These are phyloP conservation scores for Amniataba percoides DNA, from an alignment of 2,797 vertebrate species.

Conservation along the genomic window DNA sequence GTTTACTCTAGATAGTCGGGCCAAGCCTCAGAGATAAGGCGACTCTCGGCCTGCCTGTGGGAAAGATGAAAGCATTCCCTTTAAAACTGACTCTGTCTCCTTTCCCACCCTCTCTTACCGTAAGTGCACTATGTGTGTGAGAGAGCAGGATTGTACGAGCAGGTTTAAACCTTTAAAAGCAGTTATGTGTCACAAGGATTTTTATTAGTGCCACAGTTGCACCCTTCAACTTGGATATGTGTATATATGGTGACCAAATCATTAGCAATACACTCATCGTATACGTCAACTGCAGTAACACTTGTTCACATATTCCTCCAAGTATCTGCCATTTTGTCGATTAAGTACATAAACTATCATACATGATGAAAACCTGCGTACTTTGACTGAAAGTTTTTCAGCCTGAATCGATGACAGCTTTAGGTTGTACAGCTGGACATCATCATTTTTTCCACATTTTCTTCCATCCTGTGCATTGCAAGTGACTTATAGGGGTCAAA, in stretches of 20 bases:
- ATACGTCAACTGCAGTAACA: constrained; percentile 22
- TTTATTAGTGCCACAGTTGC: constrained; percentile 14
- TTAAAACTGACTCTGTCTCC: constrained; percentile 38
- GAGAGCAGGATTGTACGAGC: background rate
- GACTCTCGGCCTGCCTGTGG: constrained; percentile 67
- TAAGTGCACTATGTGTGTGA: constrained; percentile 4
- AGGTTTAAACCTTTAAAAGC: constrained; percentile 12
- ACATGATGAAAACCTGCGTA: constrained; percentile 46
- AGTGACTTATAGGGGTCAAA: constrained; percentile 16
- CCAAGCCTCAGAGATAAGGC: constrained; percentile 80
- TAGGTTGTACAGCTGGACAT: constrained; percentile 48
- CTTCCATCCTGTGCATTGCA: constrained; percentile 1
- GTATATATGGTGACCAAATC: constrained; percentile 3
- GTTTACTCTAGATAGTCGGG: constrained; percentile 79
- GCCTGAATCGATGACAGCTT: constrained; percentile 38
- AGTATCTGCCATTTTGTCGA: constrained; percentile 26
- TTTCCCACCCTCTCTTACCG: constrained; percentile 9
- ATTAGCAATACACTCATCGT: constrained; percentile 35
- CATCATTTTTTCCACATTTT: constrained; percentile 54
- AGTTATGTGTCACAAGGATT: background rate
- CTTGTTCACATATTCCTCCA: constrained; percentile 24
- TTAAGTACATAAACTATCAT: constrained; percentile 56
- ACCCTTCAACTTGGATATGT: constrained; percentile 27
- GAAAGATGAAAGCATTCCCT: constrained; percentile 77
- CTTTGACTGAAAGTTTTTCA: constrained; percentile 32